Base-by-base conservation (phyloP, 2,797 vertebrate genomes). In the Gastrophryne carolinensis region DNA sequence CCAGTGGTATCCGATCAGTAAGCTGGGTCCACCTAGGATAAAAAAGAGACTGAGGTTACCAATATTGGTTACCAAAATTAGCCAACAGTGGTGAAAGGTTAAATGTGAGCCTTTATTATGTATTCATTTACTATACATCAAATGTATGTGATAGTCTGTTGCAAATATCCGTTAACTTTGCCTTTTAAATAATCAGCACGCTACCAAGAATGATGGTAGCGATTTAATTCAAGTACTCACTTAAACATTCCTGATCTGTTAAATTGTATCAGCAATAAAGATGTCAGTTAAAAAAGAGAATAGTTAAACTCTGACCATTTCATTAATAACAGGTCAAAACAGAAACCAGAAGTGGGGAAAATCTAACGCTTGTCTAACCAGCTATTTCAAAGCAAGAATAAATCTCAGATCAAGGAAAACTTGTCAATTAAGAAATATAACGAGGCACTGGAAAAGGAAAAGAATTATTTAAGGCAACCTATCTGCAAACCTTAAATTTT, bases 321-420 rank as follows among this genome's bases (percentile, higher is more conserved):
- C 73, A 83, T 81, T 79, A 80, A 80, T 79, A 80, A 80, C 67
- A 67, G 81, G 75, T 61, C 79, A 83, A 86, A 83, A 1, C 57
- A 79, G 61, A 44, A 68, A 64, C 2, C 27, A 47, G 57, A 62
- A 78, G 58, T 71, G 0, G 4, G 70, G 71, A 83, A 77, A 80
- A 80, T 83, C 75, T 84, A 80, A 86, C 76, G 72, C 80, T 82
- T 85, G 79, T 83, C 81, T 87, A 83, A 84, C 72, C 84, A 86
- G 85, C 82, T 57, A 77, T 87, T 87, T 85, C 84, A 84, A 85
- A 85, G 81, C 58, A 67, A 82, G 84, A 87, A 85, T 75, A 79
- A 84, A 84, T 78, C 78, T 61, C 65, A 71, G 53, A 81, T 83
- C 77, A 79, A 82, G 79, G 57, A 79, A 83, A 82, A 79, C 63